phyloP scores from a whole-genome alignment of 2,888 invertebrate species.

The Chymomyza amoena region DNA sequence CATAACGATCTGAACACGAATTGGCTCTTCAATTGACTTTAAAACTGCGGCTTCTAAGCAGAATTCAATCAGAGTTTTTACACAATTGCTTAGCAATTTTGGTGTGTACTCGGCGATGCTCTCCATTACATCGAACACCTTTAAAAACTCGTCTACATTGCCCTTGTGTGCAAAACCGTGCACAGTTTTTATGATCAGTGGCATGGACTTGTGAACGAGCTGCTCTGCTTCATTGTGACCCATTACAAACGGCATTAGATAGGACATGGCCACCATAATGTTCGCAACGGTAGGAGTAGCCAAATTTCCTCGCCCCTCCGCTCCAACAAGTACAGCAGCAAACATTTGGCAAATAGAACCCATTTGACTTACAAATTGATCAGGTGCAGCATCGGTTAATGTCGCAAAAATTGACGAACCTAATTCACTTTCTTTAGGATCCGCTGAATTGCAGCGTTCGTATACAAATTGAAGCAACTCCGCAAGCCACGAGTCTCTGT shows the following conservation, averaged over 20 bases:
- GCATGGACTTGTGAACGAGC: conserved; percentile 82
- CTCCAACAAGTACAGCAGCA: conserved; percentile 68
- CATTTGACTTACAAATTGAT: conserved; percentile 84
- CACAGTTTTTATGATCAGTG: conserved; percentile 83
- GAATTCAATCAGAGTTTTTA: conserved; percentile 83
- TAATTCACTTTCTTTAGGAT: conserved; percentile 75
- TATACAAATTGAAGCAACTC: conserved; percentile 77
- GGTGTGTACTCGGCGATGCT: conserved; percentile 76
- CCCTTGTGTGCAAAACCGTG: conserved; percentile 80
- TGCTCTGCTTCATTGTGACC: conserved; percentile 81
- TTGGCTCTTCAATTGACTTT: conserved; percentile 80
- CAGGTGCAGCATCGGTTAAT: conserved; percentile 85
- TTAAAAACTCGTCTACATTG: conserved; percentile 80
- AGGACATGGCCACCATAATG: conserved; percentile 81
- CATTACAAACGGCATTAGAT: conserved; percentile 83
- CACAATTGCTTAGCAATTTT: conserved; percentile 80
- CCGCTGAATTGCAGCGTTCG: conserved; percentile 69
- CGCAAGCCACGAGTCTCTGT: conserved; percentile 75
- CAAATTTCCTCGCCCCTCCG: conserved; percentile 75
- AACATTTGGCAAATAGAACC: conserved; percentile 81
- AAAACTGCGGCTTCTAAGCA: conserved; percentile 83
- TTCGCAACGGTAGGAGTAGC: conserved; percentile 77
- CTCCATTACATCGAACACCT: conserved; percentile 77
- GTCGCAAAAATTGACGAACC: conserved; percentile 82
- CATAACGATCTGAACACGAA: conserved; percentile 85